Evolutionary conservation across 2,888 invertebrate genomes (phyloP).

Genomic region (Crossocerus cetratus): DNA sequence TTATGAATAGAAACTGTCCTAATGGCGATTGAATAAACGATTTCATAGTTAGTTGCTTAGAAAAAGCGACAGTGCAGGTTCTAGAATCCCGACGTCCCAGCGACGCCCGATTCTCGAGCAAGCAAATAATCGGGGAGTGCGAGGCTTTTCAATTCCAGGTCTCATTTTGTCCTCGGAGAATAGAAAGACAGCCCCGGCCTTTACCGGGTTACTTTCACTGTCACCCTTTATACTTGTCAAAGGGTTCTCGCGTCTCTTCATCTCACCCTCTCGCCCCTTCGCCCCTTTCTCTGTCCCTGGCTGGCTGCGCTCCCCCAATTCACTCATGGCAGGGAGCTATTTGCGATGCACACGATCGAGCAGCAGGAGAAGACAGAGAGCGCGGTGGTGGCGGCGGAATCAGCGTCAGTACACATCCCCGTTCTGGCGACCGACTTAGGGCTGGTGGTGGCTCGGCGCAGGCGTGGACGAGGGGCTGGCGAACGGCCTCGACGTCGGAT

Average conservation of each 20-base stretch:
- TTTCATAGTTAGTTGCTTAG: too few species aligned
- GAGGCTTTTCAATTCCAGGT: neutral
- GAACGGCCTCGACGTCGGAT: conserved; percentile 1
- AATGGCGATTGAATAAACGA: too few species aligned
- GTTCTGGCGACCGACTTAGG: conserved; percentile 60
- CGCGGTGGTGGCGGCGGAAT: conserved; percentile 34
- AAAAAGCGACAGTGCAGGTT: too few species aligned
- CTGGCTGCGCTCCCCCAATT: conserved; percentile 1
- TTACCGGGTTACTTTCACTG: conserved; percentile 4
- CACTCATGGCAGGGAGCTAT: conserved; percentile 4
- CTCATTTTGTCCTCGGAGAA: neutral
- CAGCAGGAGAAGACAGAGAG: conserved; percentile 26
- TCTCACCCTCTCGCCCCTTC: conserved; percentile 11
- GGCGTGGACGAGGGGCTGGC: conserved; percentile 30
- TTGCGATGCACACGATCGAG: conserved; percentile 37
- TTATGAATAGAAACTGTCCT: too few species aligned
- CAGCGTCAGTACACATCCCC: conserved; percentile 48
- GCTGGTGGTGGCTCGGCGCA: conserved; percentile 45
- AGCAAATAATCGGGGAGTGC: neutral
- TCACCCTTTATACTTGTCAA: neutral
- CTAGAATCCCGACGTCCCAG: too few species aligned
- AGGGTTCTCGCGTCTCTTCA: conserved; percentile 1
- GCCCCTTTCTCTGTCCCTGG: conserved; percentile 22
- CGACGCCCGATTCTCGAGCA: too few species aligned
- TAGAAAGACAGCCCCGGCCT: neutral